A percentile compares a stretch with the other conserved stretches of the same genome.
These are phyloP conservation scores for Callyntrura sp. DNA, from an alignment of 2,888 invertebrate species.

Conservation along the genomic window DNA sequence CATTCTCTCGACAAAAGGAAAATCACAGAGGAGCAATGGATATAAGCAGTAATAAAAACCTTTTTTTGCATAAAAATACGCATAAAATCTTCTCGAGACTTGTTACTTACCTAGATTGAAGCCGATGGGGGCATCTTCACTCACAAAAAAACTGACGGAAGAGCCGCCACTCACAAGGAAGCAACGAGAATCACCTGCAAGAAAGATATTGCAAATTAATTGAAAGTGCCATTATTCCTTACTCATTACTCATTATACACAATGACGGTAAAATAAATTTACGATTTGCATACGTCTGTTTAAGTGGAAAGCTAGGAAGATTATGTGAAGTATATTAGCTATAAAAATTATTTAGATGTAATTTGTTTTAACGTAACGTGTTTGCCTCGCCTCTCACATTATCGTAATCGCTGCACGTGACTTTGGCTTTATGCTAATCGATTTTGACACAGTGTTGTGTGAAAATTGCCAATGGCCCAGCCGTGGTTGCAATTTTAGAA, in stretches of 20 bases:
- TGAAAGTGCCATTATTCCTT: constrained; percentile 10
- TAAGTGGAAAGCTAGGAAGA: background rate
- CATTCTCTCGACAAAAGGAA: background rate
- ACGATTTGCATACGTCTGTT: background rate
- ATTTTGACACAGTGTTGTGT: constrained; percentile 15
- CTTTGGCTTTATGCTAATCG: constrained; percentile 3
- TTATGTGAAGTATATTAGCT: constrained; percentile 15
- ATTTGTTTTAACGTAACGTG: constrained; percentile 4
- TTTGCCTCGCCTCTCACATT: background rate
- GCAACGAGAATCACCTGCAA: constrained; percentile 87
- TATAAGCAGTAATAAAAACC: constrained; percentile 16
- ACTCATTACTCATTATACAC: background rate
- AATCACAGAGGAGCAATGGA: background rate
- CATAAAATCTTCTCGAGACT: constrained; percentile 21
- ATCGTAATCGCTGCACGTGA: background rate
- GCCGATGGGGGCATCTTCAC: constrained; percentile 93
- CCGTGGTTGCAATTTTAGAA: background rate
- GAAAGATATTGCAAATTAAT: constrained; percentile 66
- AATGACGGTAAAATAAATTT: background rate
- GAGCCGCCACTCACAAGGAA: constrained; percentile 96
- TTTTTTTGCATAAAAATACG: constrained; percentile 48
- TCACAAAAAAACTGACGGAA: constrained; percentile 95
- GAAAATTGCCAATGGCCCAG: background rate
- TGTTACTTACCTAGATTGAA: constrained; percentile 89
- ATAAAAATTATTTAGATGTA: background rate